Evolutionary conservation across 2,888 invertebrate species (phyloP).

Genomic region (Cheilosia grossa): DNA sequence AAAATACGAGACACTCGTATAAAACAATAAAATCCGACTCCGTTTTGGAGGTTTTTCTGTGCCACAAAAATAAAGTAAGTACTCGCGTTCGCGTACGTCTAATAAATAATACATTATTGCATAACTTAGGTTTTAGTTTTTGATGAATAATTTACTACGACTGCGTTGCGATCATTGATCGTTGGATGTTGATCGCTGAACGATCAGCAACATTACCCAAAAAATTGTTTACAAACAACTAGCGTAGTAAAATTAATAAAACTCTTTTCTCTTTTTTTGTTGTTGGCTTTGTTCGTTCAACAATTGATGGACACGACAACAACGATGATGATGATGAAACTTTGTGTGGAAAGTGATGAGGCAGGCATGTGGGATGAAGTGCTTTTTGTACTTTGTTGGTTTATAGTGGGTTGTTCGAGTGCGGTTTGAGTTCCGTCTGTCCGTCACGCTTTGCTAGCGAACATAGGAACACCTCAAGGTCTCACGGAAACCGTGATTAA

Average conservation of each 20-base stretch:
- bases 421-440: slow-evolving; percentile 61
- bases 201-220: slow-evolving; percentile 11
- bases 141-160: slow-evolving; percentile 38
- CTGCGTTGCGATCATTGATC: slow-evolving; percentile 36
- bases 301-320: slow-evolving; percentile 21
- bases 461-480: slow-evolving; percentile 58
- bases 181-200: slow-evolving; percentile 22
- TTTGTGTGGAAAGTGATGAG: slow-evolving; percentile 47
- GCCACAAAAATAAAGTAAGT: slow-evolving; percentile 29
- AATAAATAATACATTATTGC: slow-evolving; percentile 66
- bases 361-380: slow-evolving; percentile 46
- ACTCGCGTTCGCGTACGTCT: slow-evolving; percentile 26
- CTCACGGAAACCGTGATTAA: slow-evolving; percentile 68
- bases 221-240: slow-evolving; percentile 56
- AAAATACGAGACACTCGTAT: background rate
- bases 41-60: slow-evolving; percentile 24
- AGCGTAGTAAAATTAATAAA: slow-evolving; percentile 56
- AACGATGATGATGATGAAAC: slow-evolving; percentile 50
- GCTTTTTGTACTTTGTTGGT: slow-evolving; percentile 5
- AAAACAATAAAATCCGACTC: background rate
- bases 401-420: slow-evolving; percentile 59
- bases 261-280: slow-evolving; percentile 31
- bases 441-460: slow-evolving; percentile 59
- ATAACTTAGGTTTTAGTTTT: slow-evolving; percentile 39
- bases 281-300: slow-evolving; percentile 7